These are phyloP conservation scores for Ellobius talpinus DNA, from an alignment of 2,113 vertebrate species.

Conservation along the genomic window DNA sequence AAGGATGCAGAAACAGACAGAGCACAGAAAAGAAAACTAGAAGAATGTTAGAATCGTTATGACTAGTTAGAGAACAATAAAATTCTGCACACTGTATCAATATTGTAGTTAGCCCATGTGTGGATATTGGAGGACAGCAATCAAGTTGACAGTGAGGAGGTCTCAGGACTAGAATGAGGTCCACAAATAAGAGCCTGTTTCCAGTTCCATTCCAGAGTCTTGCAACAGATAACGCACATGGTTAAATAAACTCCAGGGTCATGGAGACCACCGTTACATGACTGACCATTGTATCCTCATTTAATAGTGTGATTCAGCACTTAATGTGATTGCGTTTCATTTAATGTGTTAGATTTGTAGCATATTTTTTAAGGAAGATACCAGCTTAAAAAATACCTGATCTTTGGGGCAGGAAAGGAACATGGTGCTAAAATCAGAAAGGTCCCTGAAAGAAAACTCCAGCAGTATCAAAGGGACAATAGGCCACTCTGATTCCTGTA, in stretches of 20 bases:
- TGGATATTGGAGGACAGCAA: neutral
- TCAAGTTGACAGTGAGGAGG: neutral
- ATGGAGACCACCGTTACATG: neutral
- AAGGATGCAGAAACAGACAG: neutral
- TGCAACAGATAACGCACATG: neutral
- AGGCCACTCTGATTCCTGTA: conserved; percentile 66
- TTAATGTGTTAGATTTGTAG: neutral
- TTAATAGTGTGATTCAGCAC: neutral
- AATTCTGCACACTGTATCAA: neutral
- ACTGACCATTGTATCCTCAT: neutral
- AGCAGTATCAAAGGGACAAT: conserved; percentile 63
- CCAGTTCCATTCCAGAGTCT: neutral
- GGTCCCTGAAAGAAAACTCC: conserved; percentile 59
- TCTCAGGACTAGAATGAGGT: neutral
- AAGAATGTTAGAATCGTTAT: neutral
- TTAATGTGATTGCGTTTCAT: neutral
- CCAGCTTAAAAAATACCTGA: conserved; percentile 28
- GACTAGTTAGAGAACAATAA: neutral
- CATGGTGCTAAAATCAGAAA: conserved; percentile 48
- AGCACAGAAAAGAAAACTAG: neutral
- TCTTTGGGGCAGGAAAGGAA: conserved; percentile 14
- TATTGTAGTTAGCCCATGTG: neutral
- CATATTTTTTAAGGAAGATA: conserved; percentile 14
- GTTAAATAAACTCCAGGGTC: neutral
- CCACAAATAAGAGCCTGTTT: neutral